Evolutionary conservation across 2,797 vertebrate genomes (phyloP).

Genomic region (Spondyliosoma cantharus): DNA sequence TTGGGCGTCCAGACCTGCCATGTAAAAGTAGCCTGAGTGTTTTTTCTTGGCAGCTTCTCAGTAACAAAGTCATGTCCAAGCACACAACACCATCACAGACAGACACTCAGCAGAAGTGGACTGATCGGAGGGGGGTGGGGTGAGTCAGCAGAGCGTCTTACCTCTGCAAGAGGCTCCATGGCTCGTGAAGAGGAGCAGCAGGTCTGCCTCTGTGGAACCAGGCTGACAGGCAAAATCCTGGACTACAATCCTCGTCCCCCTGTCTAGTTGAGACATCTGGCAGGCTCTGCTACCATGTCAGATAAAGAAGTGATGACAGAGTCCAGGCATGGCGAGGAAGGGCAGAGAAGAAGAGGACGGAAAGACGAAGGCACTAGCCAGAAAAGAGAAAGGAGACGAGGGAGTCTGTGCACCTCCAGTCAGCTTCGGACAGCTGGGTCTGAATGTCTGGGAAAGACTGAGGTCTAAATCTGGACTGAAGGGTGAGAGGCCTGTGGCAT

Average conservation of each 20-base stretch:
- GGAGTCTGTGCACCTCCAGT: constrained; percentile 7
- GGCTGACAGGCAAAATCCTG: not conserved
- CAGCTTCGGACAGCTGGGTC: constrained; percentile 56
- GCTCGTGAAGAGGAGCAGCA: constrained; percentile 25
- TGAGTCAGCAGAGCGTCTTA: constrained; percentile 61
- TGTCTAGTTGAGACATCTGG: constrained; percentile 13
- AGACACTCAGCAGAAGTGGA: not conserved
- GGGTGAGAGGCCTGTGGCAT: constrained; percentile 71
- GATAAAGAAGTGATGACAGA: not conserved
- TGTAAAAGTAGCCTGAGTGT: constrained; percentile 1
- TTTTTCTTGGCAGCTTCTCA: constrained; percentile 25
- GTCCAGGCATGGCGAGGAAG: constrained; percentile 20
- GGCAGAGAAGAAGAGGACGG: not conserved
- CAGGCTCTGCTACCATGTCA: constrained; percentile 13
- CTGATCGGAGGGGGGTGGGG: not conserved
- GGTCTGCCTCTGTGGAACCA: constrained; percentile 30
- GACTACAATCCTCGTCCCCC: not conserved
- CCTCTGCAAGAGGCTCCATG: constrained; percentile 82
- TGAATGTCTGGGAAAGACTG: constrained; percentile 64
- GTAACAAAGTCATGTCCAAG: constrained; percentile 16
- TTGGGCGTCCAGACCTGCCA: not conserved
- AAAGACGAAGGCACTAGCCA: not conserved
- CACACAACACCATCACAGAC: constrained; percentile 11
- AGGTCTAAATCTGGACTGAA: constrained; percentile 83
- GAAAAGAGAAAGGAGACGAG: not conserved